Evolutionary conservation across 2,113 vertebrate genomes (phyloP).

Genomic region (Arothron firmamentum): DNA sequence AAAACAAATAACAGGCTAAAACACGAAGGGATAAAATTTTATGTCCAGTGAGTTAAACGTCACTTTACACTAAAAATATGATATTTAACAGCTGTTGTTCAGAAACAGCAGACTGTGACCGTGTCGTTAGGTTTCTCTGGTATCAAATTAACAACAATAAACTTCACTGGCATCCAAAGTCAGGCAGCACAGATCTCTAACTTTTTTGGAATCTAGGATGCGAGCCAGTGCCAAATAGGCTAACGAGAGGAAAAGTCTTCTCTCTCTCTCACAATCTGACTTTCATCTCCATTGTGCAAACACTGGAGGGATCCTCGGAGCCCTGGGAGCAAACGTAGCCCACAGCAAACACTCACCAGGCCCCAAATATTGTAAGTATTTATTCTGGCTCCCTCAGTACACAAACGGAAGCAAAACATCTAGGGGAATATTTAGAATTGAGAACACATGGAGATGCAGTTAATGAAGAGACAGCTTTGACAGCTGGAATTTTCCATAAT

Average conservation of each 20-base stretch:
- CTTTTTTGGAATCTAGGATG: conserved; percentile 7
- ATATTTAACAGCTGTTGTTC: no score
- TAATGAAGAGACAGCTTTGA: conserved; percentile 28
- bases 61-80: no score
- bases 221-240: conserved; percentile 22
- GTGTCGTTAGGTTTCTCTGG: no score
- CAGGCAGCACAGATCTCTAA: background rate
- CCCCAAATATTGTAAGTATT: conserved; percentile 53
- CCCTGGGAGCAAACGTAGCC: conserved; percentile 38
- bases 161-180: background rate
- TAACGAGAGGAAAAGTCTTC: conserved; percentile 40
- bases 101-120: no score
- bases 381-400: conserved; percentile 49
- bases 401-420: conserved; percentile 41
- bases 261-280: conserved; percentile 24
- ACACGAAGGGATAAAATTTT: no score
- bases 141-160: background rate
- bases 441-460: conserved; percentile 7
- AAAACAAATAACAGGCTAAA: no score
- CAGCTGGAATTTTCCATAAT: conserved; percentile 13
- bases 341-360: conserved; percentile 58
- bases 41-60: no score
- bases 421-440: conserved; percentile 34
- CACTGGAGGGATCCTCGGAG: conserved; percentile 33
- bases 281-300: conserved; percentile 47